These are phyloP conservation scores for cat (Felis catus) DNA, from an alignment of 2,113 vertebrate species.

Conservation along the genomic window DNA sequence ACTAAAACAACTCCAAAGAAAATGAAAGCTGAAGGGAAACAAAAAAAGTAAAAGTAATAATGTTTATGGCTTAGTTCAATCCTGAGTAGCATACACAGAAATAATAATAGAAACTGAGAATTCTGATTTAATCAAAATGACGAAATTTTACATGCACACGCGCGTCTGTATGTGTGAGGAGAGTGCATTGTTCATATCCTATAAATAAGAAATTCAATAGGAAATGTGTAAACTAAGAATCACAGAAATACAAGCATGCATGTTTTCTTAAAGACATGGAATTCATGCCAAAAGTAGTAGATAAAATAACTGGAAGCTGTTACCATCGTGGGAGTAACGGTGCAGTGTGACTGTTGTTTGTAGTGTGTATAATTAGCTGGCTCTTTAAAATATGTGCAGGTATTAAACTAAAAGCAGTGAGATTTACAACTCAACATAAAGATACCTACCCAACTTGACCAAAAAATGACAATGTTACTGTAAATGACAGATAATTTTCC, in stretches of 20 bases:
- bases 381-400: background rate
- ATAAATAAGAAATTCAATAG: background rate
- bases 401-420: background rate
- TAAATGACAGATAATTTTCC: background rate
- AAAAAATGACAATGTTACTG: background rate
- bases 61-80: background rate
- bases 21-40: background rate
- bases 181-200: background rate
- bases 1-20: background rate
- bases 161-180: background rate
- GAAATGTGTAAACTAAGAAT: background rate
- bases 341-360: background rate
- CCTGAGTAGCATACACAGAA: background rate
- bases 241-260: background rate
- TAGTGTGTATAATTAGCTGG: background rate
- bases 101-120: background rate
- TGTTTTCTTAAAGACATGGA: background rate
- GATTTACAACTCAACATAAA: conserved; percentile 1
- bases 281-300: background rate
- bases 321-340: fast-evolving
- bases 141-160: background rate
- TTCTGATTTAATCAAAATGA: background rate
- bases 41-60: background rate
- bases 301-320: background rate
- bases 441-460: background rate